Evolutionary conservation across 2,888 invertebrate genomes (phyloP).

Genomic region (Stenotaenia linearis): DNA sequence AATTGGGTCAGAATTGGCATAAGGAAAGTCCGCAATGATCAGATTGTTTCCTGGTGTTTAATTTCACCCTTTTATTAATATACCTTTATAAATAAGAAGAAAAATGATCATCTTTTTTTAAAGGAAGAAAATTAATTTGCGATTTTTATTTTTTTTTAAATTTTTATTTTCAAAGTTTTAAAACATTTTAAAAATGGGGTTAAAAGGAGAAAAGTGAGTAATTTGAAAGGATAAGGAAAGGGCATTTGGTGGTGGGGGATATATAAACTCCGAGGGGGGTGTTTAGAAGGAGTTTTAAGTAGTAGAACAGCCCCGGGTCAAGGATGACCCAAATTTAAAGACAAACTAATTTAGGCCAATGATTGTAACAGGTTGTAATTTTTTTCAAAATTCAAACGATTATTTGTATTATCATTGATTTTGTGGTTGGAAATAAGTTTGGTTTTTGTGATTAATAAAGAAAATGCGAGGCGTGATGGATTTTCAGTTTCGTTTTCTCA

Average conservation of each 20-base stretch:
- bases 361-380: background rate
- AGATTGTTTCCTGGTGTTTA: conserved; percentile 19
- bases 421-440: background rate
- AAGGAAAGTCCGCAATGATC: background rate
- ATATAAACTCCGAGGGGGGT: background rate
- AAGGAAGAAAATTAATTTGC: background rate
- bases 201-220: background rate
- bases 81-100: background rate
- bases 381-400: background rate
- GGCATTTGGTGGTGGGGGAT: background rate
- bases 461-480: background rate
- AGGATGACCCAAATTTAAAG: conserved; percentile 14
- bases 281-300: conserved; percentile 12
- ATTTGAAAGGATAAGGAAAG: background rate
- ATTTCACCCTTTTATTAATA: background rate
- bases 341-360: conserved; percentile 21
- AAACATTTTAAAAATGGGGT: background rate
- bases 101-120: background rate
- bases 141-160: background rate
- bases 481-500: background rate
- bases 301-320: background rate
- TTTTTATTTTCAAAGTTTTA: background rate
- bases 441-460: background rate
- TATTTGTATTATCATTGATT: background rate
- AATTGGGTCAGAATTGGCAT: conserved; percentile 15